Evolutionary conservation across 2,797 vertebrate genomes (phyloP).

Genomic region (Mormyrops attenuatus): DNA sequence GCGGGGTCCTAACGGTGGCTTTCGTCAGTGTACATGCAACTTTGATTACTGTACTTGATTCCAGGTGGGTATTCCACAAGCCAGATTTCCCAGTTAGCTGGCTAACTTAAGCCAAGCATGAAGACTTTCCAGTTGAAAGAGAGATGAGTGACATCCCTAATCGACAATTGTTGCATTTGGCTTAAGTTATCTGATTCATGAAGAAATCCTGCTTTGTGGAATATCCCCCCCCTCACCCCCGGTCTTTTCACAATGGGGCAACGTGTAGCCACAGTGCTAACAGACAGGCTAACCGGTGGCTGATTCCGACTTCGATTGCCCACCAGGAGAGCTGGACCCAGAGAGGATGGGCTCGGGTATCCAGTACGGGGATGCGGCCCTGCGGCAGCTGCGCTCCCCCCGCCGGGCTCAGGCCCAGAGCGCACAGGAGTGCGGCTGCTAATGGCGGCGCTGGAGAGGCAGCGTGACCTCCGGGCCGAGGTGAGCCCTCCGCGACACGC

Average conservation of each 20-base stretch:
- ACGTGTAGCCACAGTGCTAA: not conserved
- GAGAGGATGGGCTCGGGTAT: conserved; percentile 93
- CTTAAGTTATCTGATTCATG: not conserved
- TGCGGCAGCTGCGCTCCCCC: conserved; percentile 81
- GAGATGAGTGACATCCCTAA: not conserved
- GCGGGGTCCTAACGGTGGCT: not conserved
- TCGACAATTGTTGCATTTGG: not conserved
- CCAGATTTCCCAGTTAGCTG: not conserved
- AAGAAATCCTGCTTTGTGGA: not conserved
- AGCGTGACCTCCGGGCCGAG: conserved; percentile 24
- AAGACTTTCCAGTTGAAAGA: not conserved
- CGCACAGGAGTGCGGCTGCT: conserved; percentile 82
- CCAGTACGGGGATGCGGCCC: conserved; percentile 80
- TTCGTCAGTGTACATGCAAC: not conserved
- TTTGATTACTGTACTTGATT: not conserved
- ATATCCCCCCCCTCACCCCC: not conserved
- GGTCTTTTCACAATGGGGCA: not conserved
- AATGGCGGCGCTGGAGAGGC: conserved; percentile 39
- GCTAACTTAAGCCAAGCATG: not conserved
- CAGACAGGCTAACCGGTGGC: not conserved
- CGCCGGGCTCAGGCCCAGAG: conserved; percentile 74
- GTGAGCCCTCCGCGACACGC: conserved; percentile 18
- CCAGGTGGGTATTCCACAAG: not conserved
- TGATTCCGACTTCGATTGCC: not conserved
- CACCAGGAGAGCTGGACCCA: conserved; percentile 82